These are phyloP conservation scores for Galendromus occidentalis DNA, from an alignment of 1,140 invertebrate genomes.

Conservation along the genomic window DNA sequence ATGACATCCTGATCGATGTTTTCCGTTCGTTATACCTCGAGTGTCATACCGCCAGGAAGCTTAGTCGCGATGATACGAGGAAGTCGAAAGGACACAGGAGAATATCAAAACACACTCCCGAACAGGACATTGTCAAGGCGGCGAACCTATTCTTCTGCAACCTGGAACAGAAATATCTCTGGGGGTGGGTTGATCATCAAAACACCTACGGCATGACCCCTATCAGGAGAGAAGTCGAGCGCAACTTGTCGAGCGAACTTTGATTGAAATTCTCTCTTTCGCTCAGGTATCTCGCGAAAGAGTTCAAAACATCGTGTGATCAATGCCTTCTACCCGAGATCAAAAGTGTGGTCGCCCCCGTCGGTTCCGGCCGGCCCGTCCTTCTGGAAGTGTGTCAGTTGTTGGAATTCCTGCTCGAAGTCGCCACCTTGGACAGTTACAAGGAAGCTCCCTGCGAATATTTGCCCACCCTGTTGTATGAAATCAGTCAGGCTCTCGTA, in stretches of 20 bases:
- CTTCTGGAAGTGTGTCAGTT: constrained; percentile 1
- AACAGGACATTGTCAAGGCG: constrained; percentile 45
- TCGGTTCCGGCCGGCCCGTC: not conserved
- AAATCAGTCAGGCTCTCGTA: constrained; percentile 38
- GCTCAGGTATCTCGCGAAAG: constrained; percentile 12
- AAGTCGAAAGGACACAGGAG: constrained; percentile 12
- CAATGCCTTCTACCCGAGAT: not conserved
- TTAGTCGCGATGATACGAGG: not conserved
- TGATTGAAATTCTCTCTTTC: not conserved
- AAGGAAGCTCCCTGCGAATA: constrained; percentile 57
- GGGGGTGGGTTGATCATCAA: constrained; percentile 43
- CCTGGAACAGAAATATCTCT: constrained; percentile 63
- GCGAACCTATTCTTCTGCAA: constrained; percentile 67
- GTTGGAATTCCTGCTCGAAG: constrained; percentile 14
- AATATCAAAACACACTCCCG: constrained; percentile 11
- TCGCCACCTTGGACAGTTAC: constrained; percentile 39
- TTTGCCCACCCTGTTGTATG: constrained; percentile 46
- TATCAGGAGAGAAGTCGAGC: constrained; percentile 8
- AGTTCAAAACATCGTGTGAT: constrained; percentile 1
- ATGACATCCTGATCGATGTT: constrained; percentile 63
- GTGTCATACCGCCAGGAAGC: not conserved
- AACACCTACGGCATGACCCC: too few relatives aligned
- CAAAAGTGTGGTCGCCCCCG: not conserved
- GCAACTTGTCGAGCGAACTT: not conserved
- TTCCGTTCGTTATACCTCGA: constrained; percentile 39